phyloP scores from a whole-genome alignment of 2,888 invertebrate species.

The Agelastica alni region DNA sequence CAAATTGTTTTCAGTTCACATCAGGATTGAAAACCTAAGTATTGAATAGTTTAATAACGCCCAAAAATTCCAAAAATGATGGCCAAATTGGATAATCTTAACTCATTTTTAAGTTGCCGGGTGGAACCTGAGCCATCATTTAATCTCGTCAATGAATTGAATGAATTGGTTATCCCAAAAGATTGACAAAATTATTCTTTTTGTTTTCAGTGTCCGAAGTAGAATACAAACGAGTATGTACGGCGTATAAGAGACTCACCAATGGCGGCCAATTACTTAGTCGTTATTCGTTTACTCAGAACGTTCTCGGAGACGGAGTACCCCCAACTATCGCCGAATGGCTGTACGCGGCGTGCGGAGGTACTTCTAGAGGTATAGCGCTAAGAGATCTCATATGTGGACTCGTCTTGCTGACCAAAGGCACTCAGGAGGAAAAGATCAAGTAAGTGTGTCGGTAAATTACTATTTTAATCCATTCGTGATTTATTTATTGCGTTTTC shows the following conservation, averaged over 20 bases:
- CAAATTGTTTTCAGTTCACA: too few relatives aligned
- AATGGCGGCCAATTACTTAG: conserved; percentile 71
- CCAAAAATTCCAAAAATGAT: too few relatives aligned
- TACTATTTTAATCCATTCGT: too few relatives aligned
- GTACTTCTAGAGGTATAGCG: conserved; percentile 77
- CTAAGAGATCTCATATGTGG: conserved; percentile 85
- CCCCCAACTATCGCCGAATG: conserved; percentile 81
- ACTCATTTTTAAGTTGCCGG: too few relatives aligned
- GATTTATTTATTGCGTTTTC: too few relatives aligned
- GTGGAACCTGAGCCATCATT: too few relatives aligned
- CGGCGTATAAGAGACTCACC: conserved; percentile 85
- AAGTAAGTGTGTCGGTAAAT: conserved; percentile 61
- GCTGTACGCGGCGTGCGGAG: conserved; percentile 83
- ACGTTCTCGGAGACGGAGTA: conserved; percentile 86
- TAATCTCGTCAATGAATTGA: too few relatives aligned
- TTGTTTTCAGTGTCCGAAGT: conserved; percentile 74
- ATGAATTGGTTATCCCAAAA: too few relatives aligned
- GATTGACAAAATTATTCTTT: conserved; percentile 9
- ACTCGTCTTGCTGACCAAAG: conserved; percentile 82
- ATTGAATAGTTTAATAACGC: too few relatives aligned
- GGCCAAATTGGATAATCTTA: too few relatives aligned
- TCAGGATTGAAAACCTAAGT: too few relatives aligned
- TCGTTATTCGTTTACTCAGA: conserved; percentile 77
- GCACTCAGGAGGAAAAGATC: conserved; percentile 83
- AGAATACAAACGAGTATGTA: conserved; percentile 81